phyloP scores from a whole-genome alignment of 2,888 invertebrate species.

The Mesodorylaimus sp. region DNA sequence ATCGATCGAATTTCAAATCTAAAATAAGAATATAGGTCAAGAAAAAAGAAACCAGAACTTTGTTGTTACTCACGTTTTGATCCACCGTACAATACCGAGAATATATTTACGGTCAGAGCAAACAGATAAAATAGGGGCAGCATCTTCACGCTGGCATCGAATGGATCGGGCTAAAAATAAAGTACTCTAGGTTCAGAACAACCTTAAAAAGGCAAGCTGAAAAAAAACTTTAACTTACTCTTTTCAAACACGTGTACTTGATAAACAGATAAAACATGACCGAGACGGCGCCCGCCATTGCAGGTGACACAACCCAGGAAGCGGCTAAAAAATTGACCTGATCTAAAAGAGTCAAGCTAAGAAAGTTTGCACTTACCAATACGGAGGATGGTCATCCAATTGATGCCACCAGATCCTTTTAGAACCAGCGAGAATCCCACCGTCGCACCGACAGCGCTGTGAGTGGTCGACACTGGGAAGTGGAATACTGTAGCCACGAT shows the following conservation, averaged over 20 bases:
- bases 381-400: constrained; percentile 34
- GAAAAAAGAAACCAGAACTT: no score
- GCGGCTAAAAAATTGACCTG: constrained; percentile 6
- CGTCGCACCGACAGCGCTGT: constrained; percentile 12
- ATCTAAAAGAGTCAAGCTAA: not conserved
- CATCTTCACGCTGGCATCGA: constrained; percentile 4
- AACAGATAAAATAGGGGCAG: constrained; percentile 11
- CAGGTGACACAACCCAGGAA: constrained; percentile 13
- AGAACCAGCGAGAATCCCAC: constrained; percentile 13
- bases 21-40: no score
- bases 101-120: constrained; percentile 9
- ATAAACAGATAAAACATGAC: constrained; percentile 11
- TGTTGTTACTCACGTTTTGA: constrained; percentile 11
- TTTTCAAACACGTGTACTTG: constrained; percentile 6
- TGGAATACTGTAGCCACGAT: constrained; percentile 11
- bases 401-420: constrained; percentile 10
- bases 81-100: constrained; percentile 11
- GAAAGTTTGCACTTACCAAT: constrained; percentile 37
- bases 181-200: not conserved
- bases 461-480: constrained; percentile 14
- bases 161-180: constrained; percentile 6
- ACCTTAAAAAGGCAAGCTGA: not conserved
- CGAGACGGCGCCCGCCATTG: constrained; percentile 12
- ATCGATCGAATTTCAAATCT: constrained; percentile 9
- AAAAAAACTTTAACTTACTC: constrained; percentile 7